Conservation (phyloP, 1,140 invertebrate genomes). For the Drosophila nebulosa region DNA sequence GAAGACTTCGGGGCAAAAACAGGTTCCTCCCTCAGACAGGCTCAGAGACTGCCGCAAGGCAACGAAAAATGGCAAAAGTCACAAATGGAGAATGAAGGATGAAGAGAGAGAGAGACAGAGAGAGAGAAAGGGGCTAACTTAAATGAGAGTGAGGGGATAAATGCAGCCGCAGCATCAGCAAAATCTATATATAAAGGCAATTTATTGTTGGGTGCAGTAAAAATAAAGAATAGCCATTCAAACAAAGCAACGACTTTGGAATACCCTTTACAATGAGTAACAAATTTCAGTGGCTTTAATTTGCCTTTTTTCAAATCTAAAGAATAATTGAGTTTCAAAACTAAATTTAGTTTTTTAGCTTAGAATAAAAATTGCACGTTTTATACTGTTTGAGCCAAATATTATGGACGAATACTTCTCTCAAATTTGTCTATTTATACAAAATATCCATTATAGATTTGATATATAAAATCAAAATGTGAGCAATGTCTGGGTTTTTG, state of each 20-base stretch:
- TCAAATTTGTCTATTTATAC: no score
- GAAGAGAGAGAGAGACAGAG: background rate
- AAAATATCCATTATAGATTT: no score
- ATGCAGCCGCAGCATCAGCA: constrained; percentile 61
- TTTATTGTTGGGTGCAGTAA: constrained; percentile 61
- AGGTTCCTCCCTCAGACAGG: constrained; percentile 53
- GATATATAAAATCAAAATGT: no score
- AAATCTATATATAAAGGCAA: constrained; percentile 67
- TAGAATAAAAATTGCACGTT: no score
- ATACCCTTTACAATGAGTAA: background rate
- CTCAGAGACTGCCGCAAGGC: constrained; percentile 45
- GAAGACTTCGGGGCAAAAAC: constrained; percentile 43
- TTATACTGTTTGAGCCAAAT: no score
- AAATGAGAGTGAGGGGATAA: constrained; percentile 2
- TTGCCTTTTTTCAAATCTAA: no score
- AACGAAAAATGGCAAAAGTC: constrained; percentile 59
- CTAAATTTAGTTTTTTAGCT: no score
- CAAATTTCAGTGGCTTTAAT: no score
- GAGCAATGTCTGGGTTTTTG: no score
- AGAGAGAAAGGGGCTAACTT: constrained; percentile 20
- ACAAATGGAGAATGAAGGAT: constrained; percentile 4
- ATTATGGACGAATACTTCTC: no score
- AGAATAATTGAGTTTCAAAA: no score
- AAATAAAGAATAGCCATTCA: constrained; percentile 6
- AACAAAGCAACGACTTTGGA: background rate